Percentiles rank a stretch among this genome's conserved stretches.
These are phyloP conservation scores for Xenentodon cancila DNA, from an alignment of 2,797 vertebrate species.

Conservation along the genomic window DNA sequence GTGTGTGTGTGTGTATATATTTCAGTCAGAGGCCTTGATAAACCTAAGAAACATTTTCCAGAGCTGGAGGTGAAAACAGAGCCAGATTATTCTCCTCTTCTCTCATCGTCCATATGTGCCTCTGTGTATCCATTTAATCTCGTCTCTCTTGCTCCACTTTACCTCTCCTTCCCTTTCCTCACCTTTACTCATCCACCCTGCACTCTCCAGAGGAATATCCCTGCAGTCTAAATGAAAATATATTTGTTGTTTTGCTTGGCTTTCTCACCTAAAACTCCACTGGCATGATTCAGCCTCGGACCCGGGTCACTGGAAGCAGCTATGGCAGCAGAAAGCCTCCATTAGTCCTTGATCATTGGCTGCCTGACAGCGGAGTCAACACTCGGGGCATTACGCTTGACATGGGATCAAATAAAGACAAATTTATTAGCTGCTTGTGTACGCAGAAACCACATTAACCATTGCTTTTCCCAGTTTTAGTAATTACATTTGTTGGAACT, in stretches of 20 bases:
- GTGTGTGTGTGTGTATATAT: constrained; percentile 17
- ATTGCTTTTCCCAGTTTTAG: constrained; percentile 28
- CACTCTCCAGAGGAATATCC: constrained; percentile 63
- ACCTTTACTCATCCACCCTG: constrained; percentile 45
- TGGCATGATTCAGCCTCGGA: constrained; percentile 64
- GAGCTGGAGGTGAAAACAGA: constrained; percentile 31
- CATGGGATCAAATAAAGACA: constrained; percentile 77
- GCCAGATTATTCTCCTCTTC: constrained; percentile 33
- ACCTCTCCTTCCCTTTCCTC: constrained; percentile 51
- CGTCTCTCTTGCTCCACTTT: constrained; percentile 42
- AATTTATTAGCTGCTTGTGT: constrained; percentile 73
- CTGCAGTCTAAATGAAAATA: constrained; percentile 75
- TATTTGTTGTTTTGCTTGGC: constrained; percentile 80
- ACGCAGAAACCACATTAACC: constrained; percentile 63
- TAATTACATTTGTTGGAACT: constrained; percentile 41
- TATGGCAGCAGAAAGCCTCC: constrained; percentile 70
- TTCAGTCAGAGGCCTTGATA: constrained; percentile 48
- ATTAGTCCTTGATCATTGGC: constrained; percentile 80
- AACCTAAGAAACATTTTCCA: constrained; percentile 66
- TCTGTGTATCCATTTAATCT: constrained; percentile 41
- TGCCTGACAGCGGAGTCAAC: constrained; percentile 76
- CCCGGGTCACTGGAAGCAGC: constrained; percentile 66
- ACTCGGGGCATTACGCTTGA: constrained; percentile 71
- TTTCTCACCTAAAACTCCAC: constrained; percentile 52
- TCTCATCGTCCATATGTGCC: constrained; percentile 28